A percentile compares a stretch with the other conserved stretches of the same genome.
Conservation (phyloP, 2,113 vertebrate genomes). For the Oenanthe oenanthe region DNA sequence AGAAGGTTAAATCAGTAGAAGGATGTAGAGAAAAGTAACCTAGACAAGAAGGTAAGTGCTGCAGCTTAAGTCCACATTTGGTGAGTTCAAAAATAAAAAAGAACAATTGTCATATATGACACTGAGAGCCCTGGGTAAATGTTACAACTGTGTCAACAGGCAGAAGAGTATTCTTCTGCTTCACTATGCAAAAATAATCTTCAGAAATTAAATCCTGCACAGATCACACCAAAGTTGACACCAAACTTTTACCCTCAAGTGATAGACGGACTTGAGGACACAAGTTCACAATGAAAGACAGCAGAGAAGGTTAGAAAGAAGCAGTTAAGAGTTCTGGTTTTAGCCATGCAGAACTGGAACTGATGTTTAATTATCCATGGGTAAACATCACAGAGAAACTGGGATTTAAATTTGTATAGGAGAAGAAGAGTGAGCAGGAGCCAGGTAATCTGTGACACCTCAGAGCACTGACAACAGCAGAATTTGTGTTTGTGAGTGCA, state of each 20-base stretch:
- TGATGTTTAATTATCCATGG: slow-evolving; percentile 11
- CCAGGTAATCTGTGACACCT: background rate
- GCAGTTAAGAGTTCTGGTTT: background rate
- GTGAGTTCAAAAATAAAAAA: background rate
- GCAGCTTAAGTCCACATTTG: background rate
- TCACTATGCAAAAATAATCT: slow-evolving; percentile 2
- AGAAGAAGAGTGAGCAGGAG: background rate
- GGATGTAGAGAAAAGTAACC: background rate
- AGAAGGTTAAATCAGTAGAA: too few species aligned
- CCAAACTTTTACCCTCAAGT: background rate
- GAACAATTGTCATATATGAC: background rate
- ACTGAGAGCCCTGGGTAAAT: background rate
- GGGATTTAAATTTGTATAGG: background rate
- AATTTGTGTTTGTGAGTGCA: background rate
- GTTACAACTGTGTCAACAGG: background rate
- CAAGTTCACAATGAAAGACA: background rate
- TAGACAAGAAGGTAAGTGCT: background rate
- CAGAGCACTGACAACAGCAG: accelerated
- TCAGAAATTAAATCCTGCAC: background rate
- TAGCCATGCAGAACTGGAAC: background rate
- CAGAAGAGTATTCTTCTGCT: background rate
- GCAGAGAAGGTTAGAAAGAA: background rate
- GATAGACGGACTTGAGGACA: background rate
- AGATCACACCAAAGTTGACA: background rate
- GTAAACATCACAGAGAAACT: slow-evolving; percentile 11